phyloP scores from a whole-genome alignment of 2,113 vertebrate genomes.

The Amblyopsis rosae region DNA sequence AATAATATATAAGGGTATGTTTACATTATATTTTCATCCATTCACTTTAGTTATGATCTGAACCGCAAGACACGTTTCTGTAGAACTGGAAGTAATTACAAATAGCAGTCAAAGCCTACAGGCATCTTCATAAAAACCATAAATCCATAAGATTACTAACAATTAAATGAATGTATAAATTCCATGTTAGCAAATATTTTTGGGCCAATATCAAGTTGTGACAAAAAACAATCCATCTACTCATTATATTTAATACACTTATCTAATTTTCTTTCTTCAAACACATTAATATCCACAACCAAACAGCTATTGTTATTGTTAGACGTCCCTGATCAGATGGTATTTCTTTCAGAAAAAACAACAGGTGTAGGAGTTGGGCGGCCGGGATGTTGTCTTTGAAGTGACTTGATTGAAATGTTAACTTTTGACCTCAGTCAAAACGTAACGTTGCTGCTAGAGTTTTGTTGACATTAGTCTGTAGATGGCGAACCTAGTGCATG shows the following conservation, averaged over 20 bases:
- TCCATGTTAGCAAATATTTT: not conserved
- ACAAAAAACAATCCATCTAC: not conserved
- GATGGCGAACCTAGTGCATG: not conserved
- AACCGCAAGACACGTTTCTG: not conserved
- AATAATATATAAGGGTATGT: too few relatives aligned
- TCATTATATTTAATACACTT: constrained; percentile 36
- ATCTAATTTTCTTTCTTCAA: constrained; percentile 42
- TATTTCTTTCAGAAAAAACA: constrained; percentile 61
- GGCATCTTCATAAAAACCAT: not conserved
- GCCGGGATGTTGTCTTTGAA: constrained; percentile 24
- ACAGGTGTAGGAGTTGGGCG: constrained; percentile 58
- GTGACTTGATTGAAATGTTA: constrained; percentile 38
- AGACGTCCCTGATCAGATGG: constrained; percentile 40
- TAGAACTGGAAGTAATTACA: not conserved
- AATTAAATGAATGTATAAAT: not conserved
- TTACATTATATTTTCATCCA: too few relatives aligned
- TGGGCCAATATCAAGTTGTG: not conserved
- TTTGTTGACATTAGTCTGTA: not conserved
- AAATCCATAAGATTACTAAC: not conserved
- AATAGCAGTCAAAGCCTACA: not conserved
- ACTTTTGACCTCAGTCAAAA: constrained; percentile 46
- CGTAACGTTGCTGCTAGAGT: not conserved
- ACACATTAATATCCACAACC: constrained; percentile 38
- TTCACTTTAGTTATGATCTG: not conserved
- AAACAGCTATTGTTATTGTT: constrained; percentile 51